Evolutionary conservation across 2,888 invertebrate genomes (phyloP), one percentile per base, ranked within the genome.

Genomic region (Parasteatoda lunata): DNA sequence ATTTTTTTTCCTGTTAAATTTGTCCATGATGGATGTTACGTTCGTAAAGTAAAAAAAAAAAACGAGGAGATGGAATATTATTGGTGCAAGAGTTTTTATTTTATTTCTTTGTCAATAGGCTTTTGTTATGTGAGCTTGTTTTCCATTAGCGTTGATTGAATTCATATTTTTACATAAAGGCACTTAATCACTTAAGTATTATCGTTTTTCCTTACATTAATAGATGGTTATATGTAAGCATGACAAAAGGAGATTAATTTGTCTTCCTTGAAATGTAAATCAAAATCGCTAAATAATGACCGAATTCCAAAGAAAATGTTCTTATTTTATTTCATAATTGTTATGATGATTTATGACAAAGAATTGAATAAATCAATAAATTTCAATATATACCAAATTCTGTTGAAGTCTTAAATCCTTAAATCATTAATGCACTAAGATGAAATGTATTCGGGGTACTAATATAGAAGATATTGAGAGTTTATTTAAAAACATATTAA

Each of bases 121-220:
- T 54, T 13, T 54, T 30, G 9, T 4, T 54, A 54, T 54, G 13
- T 11, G 13, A 54, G 66, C 77, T 30, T 69, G 77, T 69, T 69
- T 69, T 77, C 77, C 77, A 77, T 77, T 77, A 77, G 68, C 69
- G 52, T 69, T 77, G 77, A 77, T 77, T 77, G 77, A 68, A 77
- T 77, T 69, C 68, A 77, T 77, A 68, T 77, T 69, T 77, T 77
- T 48, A 68, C 13, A 54, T 54, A 54, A 54, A 54, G 13, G 54
- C 54, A 54, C 54, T 54, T 54, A 54, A 54, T 54, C 54, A 54
- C 13, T 54, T 54, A 54, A 54, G 54, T 68, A 30, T 5, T 30
- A 9, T 15, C 68, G 30, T 45, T 65, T 15, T 65, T 65, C 15
- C n/a, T 65, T 4, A 54, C 54, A 54, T 54, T 54, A 54, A 54